A percentile compares a stretch with the other conserved stretches of the same genome.
Conservation (phyloP, 2,797 vertebrate species). For the Threskiornis aethiopicus region DNA sequence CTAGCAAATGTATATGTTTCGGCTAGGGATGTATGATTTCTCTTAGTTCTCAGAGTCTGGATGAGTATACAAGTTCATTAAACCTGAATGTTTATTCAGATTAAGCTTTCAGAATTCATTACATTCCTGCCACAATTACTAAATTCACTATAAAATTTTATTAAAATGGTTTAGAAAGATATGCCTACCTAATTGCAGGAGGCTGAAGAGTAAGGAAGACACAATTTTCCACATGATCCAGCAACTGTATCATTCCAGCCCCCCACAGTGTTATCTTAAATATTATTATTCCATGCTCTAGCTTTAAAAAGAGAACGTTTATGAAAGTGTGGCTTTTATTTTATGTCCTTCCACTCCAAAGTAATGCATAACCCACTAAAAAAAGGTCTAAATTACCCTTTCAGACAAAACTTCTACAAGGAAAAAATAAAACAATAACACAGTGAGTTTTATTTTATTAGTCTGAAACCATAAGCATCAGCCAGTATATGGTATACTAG, state of each 20-base stretch:
- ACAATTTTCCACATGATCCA: not conserved
- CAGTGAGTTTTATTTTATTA: not conserved
- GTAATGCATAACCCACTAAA: not conserved
- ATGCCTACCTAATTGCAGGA: not conserved
- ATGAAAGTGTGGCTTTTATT: not conserved
- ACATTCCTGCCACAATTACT: not conserved
- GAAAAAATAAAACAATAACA: not conserved
- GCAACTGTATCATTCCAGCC: not conserved
- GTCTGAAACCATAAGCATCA: not conserved
- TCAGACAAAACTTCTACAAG: not conserved
- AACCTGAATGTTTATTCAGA: not conserved
- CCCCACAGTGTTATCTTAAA: not conserved
- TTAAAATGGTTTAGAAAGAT: not conserved
- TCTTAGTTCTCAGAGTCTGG: not conserved
- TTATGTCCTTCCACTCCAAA: not conserved
- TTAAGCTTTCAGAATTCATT: slow-evolving; percentile 9
- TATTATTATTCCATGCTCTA: not conserved
- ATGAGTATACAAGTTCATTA: not conserved
- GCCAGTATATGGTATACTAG: not conserved
- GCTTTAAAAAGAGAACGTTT: not conserved
- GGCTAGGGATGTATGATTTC: not conserved
- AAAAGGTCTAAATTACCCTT: not conserved
- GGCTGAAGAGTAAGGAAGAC: not conserved
- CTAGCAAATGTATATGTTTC: not conserved
- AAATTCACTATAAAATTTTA: not conserved